phyloP scores from a whole-genome alignment of 1,140 invertebrate genomes.

The Micrasema minimum region DNA sequence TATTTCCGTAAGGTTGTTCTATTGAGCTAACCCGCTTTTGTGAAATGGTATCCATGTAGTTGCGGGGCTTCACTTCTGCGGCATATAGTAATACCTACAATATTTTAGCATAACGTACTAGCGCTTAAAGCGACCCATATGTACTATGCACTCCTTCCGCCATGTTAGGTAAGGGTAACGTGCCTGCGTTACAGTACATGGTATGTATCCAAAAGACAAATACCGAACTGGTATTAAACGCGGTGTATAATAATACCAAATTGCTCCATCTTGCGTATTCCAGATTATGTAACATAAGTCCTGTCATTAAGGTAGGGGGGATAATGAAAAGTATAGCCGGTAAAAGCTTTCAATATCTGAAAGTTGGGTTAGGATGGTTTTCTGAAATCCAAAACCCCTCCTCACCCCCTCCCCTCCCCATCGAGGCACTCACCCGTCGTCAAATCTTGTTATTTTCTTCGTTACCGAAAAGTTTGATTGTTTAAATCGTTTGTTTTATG shows the following conservation, averaged over 20 bases:
- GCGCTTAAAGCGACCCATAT: too few relatives aligned
- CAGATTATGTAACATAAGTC: constrained; percentile 21
- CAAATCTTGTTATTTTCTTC: constrained; percentile 31
- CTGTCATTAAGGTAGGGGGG: constrained; percentile 25
- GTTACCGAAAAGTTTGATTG: constrained; percentile 40
- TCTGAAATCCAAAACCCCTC: constrained; percentile 33
- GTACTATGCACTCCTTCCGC: too few relatives aligned
- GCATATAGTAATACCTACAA: too few relatives aligned
- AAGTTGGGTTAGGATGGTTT: constrained; percentile 29
- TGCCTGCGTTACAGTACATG: too few relatives aligned
- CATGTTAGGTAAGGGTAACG: too few relatives aligned
- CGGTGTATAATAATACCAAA: neutral
- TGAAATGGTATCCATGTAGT: too few relatives aligned
- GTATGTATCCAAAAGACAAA: too few relatives aligned
- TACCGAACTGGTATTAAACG: constrained; percentile 9
- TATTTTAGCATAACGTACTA: too few relatives aligned
- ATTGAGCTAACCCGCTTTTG: too few relatives aligned
- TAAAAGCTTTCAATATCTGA: too few relatives aligned
- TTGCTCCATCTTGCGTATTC: neutral
- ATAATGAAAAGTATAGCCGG: constrained; percentile 33
- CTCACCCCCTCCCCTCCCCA: neutral
- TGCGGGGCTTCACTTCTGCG: too few relatives aligned
- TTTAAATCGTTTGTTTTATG: constrained; percentile 31
- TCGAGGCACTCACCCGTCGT: constrained; percentile 2
- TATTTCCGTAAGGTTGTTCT: too few relatives aligned